Evolutionary conservation across 2,113 vertebrate genomes (phyloP), one percentile per base, ranked within the genome.

Genomic region (Ariopsis seemanni): DNA sequence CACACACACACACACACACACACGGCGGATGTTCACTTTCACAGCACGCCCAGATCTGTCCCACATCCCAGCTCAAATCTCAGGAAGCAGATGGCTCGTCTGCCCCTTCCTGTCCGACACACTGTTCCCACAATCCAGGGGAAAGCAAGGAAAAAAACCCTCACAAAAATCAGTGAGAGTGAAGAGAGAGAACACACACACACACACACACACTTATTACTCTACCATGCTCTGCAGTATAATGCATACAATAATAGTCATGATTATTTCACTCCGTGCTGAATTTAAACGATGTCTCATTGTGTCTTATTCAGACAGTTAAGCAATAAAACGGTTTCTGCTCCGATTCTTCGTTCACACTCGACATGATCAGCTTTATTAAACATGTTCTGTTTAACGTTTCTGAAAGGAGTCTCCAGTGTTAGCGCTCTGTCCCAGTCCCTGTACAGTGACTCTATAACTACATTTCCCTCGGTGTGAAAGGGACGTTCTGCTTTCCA

Each of bases 81-180:
- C 91, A 87, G 91, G 91, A 91, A 91, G 87, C 90, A 91, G 91
- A 91, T 90, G 91, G 85, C 62, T 79, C 84, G 83, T 74, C 74
- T 87, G 60, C 74, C 77, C 74, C 88, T 89, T 91, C 91, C 91
- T 90, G 88, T 90, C 90, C 88, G 88, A 82, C 53, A 58, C n/a
- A 75, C 80, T 30, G 27, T 88, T 88, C 86, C 79, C 84, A 85
- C 74, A 82, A 34, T 60, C 22, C 22, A 57, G 25, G 42, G 8
- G 69, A 77, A 79, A 85, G 84, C 27, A 83, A 77, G 60, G n/a
- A 50, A n/a, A 48, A 85, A 42, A 42, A 3, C 0, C 5, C 7
- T 9, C 42, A 52, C 72, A 25, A 55, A 27, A 11, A 78, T 53
- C 14, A 78, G 25, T 15, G 27, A 74, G 7, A n/a, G 30, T 57